Base-by-base conservation (phyloP, 2,797 vertebrate genomes). In the Lutjanus argentimaculatus region DNA sequence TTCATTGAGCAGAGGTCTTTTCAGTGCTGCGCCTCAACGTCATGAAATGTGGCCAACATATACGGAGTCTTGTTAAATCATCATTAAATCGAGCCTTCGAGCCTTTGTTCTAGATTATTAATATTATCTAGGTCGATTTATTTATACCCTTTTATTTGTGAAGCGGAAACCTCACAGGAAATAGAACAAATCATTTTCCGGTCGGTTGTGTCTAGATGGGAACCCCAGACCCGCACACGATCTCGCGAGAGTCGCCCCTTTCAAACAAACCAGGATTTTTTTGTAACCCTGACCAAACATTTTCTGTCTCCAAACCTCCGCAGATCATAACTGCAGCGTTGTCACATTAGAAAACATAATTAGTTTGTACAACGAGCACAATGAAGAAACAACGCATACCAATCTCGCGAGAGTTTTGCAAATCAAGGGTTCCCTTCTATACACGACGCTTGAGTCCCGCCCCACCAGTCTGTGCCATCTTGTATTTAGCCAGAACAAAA, bases 401-500 rank as follows among this genome's bases (percentile, higher is more conserved):
- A 36, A 36, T 36, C 30, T 36, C 30, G 30, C 30, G 30, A 36
- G 30, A 36, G 6, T 36, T 36, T 36, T 6, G 2, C 30, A 36
- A 36, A 36, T 36, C 30, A 36, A 36, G 30, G 6, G 30, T 36
- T 36, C 30, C 30, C 30, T 6, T 36, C 30, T 36, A 36, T 36
- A 36, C 30, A 36, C 30, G 30, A 36, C 72, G 0, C 63, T 68
- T 12, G 46, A 79, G 88, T 74, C 89, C 92, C 92, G 88, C 92
- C 91, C 86, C 87, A 15, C 56, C 77, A 79, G 72, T 53, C 83
- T 69, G 91, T 70, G 90, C 94, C 93, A 95, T 95, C 90, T 95
- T 95, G 92, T 89, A 43, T 91, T 87, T 88, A 90, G 89, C 83
- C 71, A 86, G 90, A 93, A 93, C 91, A 94, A 93, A 93, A 92